Base-by-base conservation (phyloP, 2,797 vertebrate species). In the Propithecus deckenii region DNA sequence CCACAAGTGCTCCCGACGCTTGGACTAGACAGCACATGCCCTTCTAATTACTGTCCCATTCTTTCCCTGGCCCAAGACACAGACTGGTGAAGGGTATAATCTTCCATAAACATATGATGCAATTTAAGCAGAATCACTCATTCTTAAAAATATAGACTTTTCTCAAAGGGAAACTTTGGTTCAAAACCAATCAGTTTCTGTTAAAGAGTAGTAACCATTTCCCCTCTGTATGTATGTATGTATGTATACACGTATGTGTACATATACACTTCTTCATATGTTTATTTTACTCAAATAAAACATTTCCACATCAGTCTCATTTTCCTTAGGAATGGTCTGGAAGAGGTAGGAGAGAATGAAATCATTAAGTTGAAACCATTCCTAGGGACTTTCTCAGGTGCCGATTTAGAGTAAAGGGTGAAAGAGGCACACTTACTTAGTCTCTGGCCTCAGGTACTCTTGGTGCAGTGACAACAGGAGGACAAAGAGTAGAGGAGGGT, bases 101-200 rank as follows among this genome's bases (percentile, higher is more conserved):
- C 86, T 78, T 74, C 74, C 90, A 84, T 57, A 93, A 96, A 63
- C 28, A 89, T 7, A 28, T 1, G 74, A 57, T 5, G 35, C 7
- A 2, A 61, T 74, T 88, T 35, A 38, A 61, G 69, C 30, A 59
- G 41, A 32, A 75, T 25, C 52, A 25, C 28, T 69, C 57, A 20
- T 91, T 91, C 63, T 52, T 86, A 65, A 89, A 96, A 71, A 79
- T 35, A 63, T 50, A 22, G 17, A 55, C 30, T 65, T 91, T 83
- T 59, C 57, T 28, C 48, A 63, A 69, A 86, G 48, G 61, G 67
- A 61, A n/a, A 94, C 50, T 90, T 8, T 4, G 35, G 80, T 55
- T 95, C 18, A 81, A 55, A 81, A 88, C 12, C 32, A 55, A 71
- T 17, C 25, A 72, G 9, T 5, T 18, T 50, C 57, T 85, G 46